Percentiles rank a stretch among this genome's conserved stretches.
phyloP scores from a whole-genome alignment of 2,797 vertebrate genomes.

The Clamator glandarius region DNA sequence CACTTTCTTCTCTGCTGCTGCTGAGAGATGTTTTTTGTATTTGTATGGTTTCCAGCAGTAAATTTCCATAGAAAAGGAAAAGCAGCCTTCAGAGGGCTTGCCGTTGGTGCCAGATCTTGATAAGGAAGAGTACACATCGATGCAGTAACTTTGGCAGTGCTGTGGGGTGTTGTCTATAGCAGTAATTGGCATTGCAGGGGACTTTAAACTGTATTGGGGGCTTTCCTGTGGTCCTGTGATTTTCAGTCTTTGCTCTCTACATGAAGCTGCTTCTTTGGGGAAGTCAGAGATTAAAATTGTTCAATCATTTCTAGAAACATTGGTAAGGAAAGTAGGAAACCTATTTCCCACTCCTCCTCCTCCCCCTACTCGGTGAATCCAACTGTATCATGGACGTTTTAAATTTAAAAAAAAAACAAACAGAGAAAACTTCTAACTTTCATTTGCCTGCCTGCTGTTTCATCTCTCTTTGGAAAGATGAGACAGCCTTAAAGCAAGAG shows the following conservation, averaged over 20 bases:
- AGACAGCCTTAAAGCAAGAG: neutral
- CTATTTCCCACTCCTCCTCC: neutral
- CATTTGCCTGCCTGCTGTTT: neutral
- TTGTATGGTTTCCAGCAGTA: neutral
- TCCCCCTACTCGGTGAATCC: neutral
- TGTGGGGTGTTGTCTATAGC: neutral
- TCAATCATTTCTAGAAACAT: neutral
- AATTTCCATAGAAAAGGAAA: neutral
- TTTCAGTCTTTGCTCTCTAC: neutral
- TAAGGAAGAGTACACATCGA: neutral
- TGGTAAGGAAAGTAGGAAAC: neutral
- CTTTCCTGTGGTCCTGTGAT: neutral
- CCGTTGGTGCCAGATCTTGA: neutral
- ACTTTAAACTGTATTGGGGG: neutral
- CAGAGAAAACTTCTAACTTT: neutral
- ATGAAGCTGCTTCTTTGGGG: neutral
- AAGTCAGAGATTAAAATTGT: neutral
- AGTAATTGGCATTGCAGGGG: neutral
- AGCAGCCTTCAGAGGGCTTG: neutral
- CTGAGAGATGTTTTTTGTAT: neutral
- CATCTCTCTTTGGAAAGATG: neutral
- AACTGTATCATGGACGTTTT: neutral
- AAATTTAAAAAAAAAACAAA: neutral
- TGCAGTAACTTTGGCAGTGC: neutral
- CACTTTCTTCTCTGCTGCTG: neutral